Evolutionary conservation across 2,113 vertebrate species (phyloP).

Genomic region (Calyptommatus sinebrachiatus): DNA sequence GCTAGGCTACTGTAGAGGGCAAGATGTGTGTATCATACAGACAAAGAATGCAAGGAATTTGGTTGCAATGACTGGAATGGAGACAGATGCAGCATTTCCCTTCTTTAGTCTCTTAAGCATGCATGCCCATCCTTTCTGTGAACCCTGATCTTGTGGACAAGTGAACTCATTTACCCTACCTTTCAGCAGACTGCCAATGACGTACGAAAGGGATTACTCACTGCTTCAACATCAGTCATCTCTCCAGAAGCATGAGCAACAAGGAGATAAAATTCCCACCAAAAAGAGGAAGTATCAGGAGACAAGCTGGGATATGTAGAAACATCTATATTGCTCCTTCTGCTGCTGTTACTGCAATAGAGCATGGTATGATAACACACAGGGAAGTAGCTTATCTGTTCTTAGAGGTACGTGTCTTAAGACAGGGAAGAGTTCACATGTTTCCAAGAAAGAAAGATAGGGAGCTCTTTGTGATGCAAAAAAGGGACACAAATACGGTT

Average conservation of each 20-base stretch:
- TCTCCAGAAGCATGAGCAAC: slow-evolving; percentile 74
- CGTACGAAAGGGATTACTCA: slow-evolving; percentile 70
- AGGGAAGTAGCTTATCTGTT: slow-evolving; percentile 57
- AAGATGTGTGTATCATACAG: neutral
- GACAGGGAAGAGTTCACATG: slow-evolving; percentile 51
- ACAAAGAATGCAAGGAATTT: neutral
- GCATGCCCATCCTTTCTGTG: slow-evolving; percentile 41
- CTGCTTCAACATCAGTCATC: slow-evolving; percentile 62
- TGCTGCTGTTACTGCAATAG: slow-evolving; percentile 40
- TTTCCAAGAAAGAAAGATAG: slow-evolving; percentile 52
- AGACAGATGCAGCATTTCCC: neutral
- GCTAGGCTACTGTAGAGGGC: slow-evolving; percentile 42
- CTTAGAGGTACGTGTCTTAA: slow-evolving; percentile 57
- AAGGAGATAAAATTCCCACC: slow-evolving; percentile 47
- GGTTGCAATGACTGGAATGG: neutral
- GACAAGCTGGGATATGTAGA: slow-evolving; percentile 61
- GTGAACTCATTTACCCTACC: slow-evolving; percentile 72
- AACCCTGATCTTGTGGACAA: slow-evolving; percentile 55
- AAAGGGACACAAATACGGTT: neutral
- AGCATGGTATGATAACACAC: slow-evolving; percentile 42
- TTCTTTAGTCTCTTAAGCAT: slow-evolving; percentile 39
- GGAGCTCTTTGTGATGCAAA: slow-evolving; percentile 45
- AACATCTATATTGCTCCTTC: slow-evolving; percentile 43
- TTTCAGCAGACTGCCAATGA: slow-evolving; percentile 64
- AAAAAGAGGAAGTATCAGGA: slow-evolving; percentile 63